These are phyloP conservation scores for Drosophila algonquin DNA, from an alignment of 2,888 invertebrate species.

Conservation along the genomic window DNA sequence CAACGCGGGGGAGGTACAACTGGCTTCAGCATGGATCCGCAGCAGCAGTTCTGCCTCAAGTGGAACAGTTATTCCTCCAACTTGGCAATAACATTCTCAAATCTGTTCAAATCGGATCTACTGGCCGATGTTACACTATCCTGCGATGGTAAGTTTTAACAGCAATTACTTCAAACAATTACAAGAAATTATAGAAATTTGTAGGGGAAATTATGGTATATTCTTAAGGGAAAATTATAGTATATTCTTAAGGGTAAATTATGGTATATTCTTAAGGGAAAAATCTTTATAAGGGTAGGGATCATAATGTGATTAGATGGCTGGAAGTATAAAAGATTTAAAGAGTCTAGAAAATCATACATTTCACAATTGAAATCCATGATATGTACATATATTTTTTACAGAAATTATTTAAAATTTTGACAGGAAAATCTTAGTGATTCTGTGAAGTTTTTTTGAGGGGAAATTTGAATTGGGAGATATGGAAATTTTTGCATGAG, in stretches of 20 bases:
- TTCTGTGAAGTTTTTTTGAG: not conserved
- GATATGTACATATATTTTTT: not conserved
- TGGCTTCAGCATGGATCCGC: constrained; percentile 90
- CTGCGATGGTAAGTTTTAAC: constrained; percentile 91
- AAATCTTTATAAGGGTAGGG: too few relatives aligned
- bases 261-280: not conserved
- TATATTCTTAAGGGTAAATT: too few relatives aligned
- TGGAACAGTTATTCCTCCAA: constrained; percentile 98
- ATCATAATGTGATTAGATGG: too few relatives aligned
- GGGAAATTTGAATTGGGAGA: not conserved
- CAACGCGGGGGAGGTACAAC: constrained; percentile 42
- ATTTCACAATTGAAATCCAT: not conserved
- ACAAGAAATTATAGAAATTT: too few relatives aligned
- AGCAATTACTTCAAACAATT: too few relatives aligned
- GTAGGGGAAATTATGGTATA: not conserved
- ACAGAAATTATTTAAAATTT: not conserved
- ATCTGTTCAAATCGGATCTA: constrained; percentile 96
- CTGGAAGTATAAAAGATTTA: too few relatives aligned
- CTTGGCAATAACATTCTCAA: constrained; percentile 95
- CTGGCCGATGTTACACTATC: constrained; percentile 96
- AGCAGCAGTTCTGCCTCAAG: constrained; percentile 97
- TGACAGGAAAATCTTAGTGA: not conserved
- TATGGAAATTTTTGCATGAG: not conserved
- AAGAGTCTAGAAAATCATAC: not conserved
- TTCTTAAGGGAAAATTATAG: not conserved